Conservation (phyloP, 2,797 vertebrate species). For the Sus cebifrons region DNA sequence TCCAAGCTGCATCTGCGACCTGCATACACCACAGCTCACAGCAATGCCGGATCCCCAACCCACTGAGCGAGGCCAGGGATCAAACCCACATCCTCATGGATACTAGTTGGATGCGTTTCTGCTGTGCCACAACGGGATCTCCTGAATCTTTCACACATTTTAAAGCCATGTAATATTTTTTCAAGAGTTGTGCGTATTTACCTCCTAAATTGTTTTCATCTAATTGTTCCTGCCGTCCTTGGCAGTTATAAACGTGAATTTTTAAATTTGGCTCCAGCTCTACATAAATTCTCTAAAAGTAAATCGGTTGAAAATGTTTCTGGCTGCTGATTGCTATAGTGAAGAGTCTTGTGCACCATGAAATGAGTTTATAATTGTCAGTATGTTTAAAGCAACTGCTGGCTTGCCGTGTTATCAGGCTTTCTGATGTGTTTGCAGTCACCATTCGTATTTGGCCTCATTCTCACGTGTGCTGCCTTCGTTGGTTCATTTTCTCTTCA, state of each 20-base stretch:
- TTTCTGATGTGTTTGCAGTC: background rate
- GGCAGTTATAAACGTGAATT: background rate
- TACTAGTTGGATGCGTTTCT: no score
- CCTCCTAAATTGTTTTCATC: background rate
- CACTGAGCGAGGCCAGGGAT: no score
- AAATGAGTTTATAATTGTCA: background rate
- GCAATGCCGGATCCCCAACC: no score
- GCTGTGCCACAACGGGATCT: no score
- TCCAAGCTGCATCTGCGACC: no score
- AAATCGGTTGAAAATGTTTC: slow-evolving; percentile 24
- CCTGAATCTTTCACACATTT: background rate
- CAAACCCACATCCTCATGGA: no score
- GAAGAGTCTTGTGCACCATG: background rate
- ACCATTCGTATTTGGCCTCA: background rate
- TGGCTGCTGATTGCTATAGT: background rate
- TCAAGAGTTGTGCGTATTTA: background rate
- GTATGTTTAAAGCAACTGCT: background rate
- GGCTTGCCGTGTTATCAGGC: background rate
- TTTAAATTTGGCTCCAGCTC: slow-evolving; percentile 44
- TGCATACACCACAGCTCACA: no score
- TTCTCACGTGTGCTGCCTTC: background rate
- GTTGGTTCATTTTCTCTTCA: background rate
- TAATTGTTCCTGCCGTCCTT: background rate
- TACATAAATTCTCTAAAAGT: slow-evolving; percentile 1
- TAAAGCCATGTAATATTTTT: background rate